phyloP scores from a whole-genome alignment of 2,113 vertebrate species.

The Rhea pennata region DNA sequence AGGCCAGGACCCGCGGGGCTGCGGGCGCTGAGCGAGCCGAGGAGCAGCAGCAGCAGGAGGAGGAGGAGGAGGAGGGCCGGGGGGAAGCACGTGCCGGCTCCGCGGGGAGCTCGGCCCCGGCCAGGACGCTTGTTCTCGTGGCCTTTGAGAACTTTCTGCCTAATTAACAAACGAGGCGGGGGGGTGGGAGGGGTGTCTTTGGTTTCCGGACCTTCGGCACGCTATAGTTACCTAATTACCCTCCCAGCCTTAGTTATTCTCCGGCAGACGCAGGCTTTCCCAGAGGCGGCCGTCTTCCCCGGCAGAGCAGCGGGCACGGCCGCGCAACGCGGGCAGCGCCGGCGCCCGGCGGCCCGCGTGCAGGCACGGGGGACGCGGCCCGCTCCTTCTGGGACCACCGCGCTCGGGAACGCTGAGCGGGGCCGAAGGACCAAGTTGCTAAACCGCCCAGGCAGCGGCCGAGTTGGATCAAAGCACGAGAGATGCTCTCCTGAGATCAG shows the following conservation, averaged over 20 bases:
- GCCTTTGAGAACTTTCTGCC: slow-evolving; percentile 15
- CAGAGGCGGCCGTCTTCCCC: not conserved
- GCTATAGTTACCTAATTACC: too few relatives aligned
- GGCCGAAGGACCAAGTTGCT: not conserved
- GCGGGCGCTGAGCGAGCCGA: too few relatives aligned
- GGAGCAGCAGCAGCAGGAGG: too few relatives aligned
- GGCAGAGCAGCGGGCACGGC: not conserved
- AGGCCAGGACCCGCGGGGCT: too few relatives aligned
- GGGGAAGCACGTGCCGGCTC: not conserved
- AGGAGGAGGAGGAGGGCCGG: too few relatives aligned
- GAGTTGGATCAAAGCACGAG: not conserved
- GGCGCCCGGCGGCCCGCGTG: not conserved
- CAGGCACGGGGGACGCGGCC: not conserved
- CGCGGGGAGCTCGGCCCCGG: accelerated
- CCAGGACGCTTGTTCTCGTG: not conserved
- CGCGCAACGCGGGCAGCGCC: too few relatives aligned
- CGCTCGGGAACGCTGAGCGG: accelerated
- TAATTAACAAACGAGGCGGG: not conserved
- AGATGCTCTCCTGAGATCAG: not conserved
- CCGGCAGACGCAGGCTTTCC: not conserved
- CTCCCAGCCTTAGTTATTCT: not conserved
- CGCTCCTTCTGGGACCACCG: not conserved
- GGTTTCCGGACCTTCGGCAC: not conserved
- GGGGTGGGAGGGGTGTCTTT: not conserved
- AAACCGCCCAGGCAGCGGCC: not conserved